These are phyloP conservation scores for Lanius collurio DNA, from an alignment of 2,113 vertebrate species.

Conservation along the genomic window DNA sequence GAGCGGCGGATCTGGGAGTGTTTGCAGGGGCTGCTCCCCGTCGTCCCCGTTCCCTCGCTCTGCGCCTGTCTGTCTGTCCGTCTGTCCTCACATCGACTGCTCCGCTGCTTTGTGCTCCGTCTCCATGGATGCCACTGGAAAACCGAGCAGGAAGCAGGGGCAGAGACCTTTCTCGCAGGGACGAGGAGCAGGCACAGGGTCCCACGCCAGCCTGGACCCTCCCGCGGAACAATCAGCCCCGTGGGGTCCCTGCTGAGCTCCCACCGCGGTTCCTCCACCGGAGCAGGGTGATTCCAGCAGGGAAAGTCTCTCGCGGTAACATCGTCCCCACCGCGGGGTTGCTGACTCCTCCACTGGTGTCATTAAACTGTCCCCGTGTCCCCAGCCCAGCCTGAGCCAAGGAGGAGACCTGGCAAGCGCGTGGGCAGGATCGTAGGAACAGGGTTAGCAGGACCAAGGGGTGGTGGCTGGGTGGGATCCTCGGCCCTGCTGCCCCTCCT, in stretches of 20 bases:
- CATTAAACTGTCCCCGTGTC: neutral
- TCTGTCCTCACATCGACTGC: neutral
- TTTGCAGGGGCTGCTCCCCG: neutral
- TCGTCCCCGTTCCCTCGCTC: neutral
- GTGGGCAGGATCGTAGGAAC: rapidly evolving
- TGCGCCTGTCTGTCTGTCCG: neutral
- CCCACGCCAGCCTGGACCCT: neutral
- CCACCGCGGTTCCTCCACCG: rapidly evolving
- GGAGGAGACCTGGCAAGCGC: rapidly evolving
- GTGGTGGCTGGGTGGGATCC: neutral
- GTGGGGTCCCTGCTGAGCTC: rapidly evolving
- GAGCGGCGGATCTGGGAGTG: neutral
- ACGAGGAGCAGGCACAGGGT: neutral
- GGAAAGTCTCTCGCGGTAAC: neutral
- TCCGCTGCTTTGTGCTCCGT: neutral
- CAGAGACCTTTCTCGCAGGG: neutral
- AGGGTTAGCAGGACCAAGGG: rapidly evolving
- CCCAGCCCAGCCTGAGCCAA: neutral
- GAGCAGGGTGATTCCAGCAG: neutral
- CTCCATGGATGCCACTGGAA: neutral
- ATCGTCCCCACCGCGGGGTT: neutral
- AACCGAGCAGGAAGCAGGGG: neutral
- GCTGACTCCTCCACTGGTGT: rapidly evolving
- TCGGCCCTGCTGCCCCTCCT: neutral
- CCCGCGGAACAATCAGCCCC: rapidly evolving